Base-by-base conservation (phyloP, 2,797 vertebrate species). In the Spinibarbus caldwelli region DNA sequence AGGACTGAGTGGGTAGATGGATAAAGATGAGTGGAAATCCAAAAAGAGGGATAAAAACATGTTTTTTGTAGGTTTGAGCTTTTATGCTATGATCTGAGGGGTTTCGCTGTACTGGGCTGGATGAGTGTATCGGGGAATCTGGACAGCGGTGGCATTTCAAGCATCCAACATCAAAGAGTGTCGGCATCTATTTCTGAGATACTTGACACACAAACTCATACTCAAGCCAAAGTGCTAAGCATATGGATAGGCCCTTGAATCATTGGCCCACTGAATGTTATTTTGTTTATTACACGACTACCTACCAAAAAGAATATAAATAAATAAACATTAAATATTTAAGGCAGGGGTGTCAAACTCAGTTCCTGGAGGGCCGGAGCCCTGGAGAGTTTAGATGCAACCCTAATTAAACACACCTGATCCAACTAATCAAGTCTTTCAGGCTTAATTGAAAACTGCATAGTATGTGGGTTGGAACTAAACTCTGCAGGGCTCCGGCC, bases 1-100 rank as follows among this genome's bases (percentile, higher is more conserved):
- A 84, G 81, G 78, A 8, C 59, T 84, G 75, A 84, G 79, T 88
- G 79, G 87, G 85, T 57, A 85, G 79, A 86, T 83, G 81, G 86
- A 77, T 83, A 75, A 86, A 38, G 80, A 86, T 68, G 82, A 85
- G 57, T 75, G 36, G 52, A 85, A 59, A 66, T 70, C n/a, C 36
- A 86, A 82, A 75, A 78, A 57, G 36, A 78, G 72, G 29, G 36
- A 82, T 85, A 75, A 87, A 73, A 36, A 26, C n/a, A n/a, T n/a
- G n/a, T 34, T 26, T 71, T 85, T 72, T 73, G 21, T 73, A 64
- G 31, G 77, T 62, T 85, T 80, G 49, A 66, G 72, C 31, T 45
- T 78, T 83, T 83, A 57, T 84, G 72, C 43, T 54, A 29, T 79
- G 66, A 73, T 87, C 64, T 82, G 83, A 84, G 71, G 77, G 31